Evolutionary conservation across 1,140 invertebrate genomes (phyloP).

Genomic region (Anagrus nilaparvatae): DNA sequence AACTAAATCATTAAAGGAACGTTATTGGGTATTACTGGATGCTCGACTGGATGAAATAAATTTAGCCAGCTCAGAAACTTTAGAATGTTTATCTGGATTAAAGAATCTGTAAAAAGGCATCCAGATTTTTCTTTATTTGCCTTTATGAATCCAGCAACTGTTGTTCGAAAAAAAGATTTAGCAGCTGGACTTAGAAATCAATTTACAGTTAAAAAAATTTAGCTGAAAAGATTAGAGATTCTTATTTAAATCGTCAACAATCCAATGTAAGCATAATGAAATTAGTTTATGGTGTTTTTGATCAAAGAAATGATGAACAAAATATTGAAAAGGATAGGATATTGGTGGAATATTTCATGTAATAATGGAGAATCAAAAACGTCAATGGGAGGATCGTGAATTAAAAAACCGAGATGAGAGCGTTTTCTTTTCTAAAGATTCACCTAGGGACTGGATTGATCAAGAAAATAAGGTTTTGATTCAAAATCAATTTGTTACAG

Average conservation of each 20-base stretch:
- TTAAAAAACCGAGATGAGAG: conserved; percentile 59
- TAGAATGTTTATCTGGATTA: too few relatives aligned
- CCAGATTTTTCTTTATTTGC: too few relatives aligned
- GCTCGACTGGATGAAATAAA: too few relatives aligned
- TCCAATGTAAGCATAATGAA: conserved; percentile 69
- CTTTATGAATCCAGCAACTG: too few relatives aligned
- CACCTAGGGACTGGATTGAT: conserved; percentile 56
- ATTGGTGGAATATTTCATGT: conserved; percentile 69
- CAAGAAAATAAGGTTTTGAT: conserved; percentile 60
- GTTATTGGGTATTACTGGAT: too few relatives aligned
- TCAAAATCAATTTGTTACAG: conserved; percentile 89
- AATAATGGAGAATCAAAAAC: conserved; percentile 55
- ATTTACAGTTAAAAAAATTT: conserved; percentile 74
- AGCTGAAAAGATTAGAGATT: conserved; percentile 64
- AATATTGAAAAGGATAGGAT: conserved; percentile 45
- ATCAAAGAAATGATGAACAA: conserved; percentile 39
- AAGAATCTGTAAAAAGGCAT: too few relatives aligned
- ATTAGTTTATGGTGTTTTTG: conserved; percentile 69
- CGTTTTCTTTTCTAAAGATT: conserved; percentile 46
- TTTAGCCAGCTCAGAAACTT: too few relatives aligned
- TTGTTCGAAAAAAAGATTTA: too few relatives aligned
- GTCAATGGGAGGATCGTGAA: conserved; percentile 55
- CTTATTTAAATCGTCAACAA: conserved; percentile 64
- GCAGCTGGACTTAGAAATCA: too few relatives aligned
- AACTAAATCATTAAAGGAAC: too few relatives aligned